Conservation (phyloP, 2,797 vertebrate species). For the Ptychobarbus kaznakovi region DNA sequence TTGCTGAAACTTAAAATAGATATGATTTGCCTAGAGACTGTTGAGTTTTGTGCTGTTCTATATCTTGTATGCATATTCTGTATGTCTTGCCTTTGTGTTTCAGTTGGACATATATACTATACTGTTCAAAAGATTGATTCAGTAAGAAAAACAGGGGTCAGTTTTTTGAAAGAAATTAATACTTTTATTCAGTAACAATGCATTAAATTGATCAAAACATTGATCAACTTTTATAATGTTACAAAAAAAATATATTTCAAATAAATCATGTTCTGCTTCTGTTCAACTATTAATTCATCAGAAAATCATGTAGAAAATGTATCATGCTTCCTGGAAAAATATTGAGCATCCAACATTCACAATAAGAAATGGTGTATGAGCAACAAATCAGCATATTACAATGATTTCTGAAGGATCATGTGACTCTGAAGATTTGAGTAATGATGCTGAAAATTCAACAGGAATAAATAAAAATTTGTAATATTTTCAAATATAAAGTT, state of each 20-base stretch:
- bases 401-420: background rate
- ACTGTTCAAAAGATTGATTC: background rate
- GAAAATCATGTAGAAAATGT: background rate
- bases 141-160: background rate
- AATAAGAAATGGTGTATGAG: background rate
- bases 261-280: background rate
- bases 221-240: background rate
- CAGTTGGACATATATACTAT: background rate
- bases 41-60: background rate
- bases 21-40: background rate
- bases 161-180: background rate
- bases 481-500: background rate
- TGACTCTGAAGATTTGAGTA: background rate
- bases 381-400: background rate
- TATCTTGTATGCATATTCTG: background rate
- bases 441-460: background rate
- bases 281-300: background rate
- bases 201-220: slow-evolving; percentile 1
- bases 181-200: background rate
- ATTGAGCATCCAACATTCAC: background rate
- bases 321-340: background rate
- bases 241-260: background rate
- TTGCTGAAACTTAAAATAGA: background rate
- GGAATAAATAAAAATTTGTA: background rate
- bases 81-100: background rate